Evolutionary conservation across 2,797 vertebrate species (phyloP), one percentile per base, ranked within the genome.

Genomic region (Sebastes taczanowskii): DNA sequence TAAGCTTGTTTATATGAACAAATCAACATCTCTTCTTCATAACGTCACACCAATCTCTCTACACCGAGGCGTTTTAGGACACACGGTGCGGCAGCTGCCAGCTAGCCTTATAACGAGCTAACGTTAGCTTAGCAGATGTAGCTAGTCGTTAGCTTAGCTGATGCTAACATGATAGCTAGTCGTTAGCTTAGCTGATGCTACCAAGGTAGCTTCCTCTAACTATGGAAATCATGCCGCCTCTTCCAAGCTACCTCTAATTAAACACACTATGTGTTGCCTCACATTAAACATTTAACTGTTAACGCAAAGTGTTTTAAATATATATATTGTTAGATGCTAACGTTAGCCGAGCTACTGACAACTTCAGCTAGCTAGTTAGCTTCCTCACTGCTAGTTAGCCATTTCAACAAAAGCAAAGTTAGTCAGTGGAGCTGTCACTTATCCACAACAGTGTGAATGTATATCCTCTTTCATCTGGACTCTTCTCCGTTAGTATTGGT

Each of bases 341-440:
- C n/a, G 35, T 80, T 79, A 84, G 63, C 71, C 23, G 23, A 23
- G 23, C 23, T 20, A 55, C 52, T 29, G 53, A 77, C 83, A 93
- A 93, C 92, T 91, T 91, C 60, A 80, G 84, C 84, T 70, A 68
- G 59, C 52, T 46, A 18, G n/a, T 78, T 89, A 88, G 89, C 88
- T 35, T 66, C 9, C 11, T 13, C 2, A 1, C n/a, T 20, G 71
- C 74, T 84, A 85, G 29, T 25, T 27, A 18, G n/a, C n/a, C 27
- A 32, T 73, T 59, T 25, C 9, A 65, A 38, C 53, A 62, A 74
- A 59, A 67, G 3, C 18, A 60, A 77, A 78, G 64, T 74, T 69
- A 38, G 9, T 10, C 35, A 1, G 1, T 61, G 23, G 34, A 59
- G 11, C 23, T 71, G 80, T 68, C 58, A 61, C 5, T 52, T 2